Evolutionary conservation across 2,113 vertebrate genomes (phyloP), one percentile per base, ranked within the genome.

Genomic region (Poecilia latipinna): DNA sequence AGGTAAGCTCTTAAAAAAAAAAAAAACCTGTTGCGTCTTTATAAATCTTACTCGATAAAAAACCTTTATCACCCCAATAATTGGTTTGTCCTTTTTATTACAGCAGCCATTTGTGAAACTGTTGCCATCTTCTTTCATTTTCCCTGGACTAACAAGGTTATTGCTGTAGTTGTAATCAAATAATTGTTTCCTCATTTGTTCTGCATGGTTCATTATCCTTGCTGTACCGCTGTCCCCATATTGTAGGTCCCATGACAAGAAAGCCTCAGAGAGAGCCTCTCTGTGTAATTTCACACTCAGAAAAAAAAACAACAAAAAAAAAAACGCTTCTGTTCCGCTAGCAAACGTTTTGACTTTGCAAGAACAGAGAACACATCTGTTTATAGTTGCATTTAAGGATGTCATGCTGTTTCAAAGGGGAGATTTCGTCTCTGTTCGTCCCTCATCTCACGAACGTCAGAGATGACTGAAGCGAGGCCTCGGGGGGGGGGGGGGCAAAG

Each of bases 151-250:
- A 61, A 51, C 12, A 71, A 32, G 4, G 28, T 61, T 67, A 39
- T 26, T 62, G n/a, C 19, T 71, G 8, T 26, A 28, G 32, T 65
- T 71, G 11, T 80, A 83, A 89, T 89, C 69, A 70, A 78, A 74
- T 79, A 31, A 72, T 54, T 68, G 15, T 67, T 68, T 79, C 33
- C 54, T 66, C n/a, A 84, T 76, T 87, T 11, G 32, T 77, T 39
- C 33, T 39, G 65, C 75, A 72, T 79, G 85, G 69, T 62, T 87
- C 66, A 84, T 88, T 86, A 86, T 80, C 70, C 19, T 74, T 78
- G 57, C 68, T 76, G n/a, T 75, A 67, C 74, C 65, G 77, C 42
- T 33, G 42, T 75, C 28, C 77, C 78, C 69, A 37, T 82, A 48
- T 35, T 60, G 12, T 51, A 79, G 65, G 72, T 48, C 79, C 8